Base-by-base conservation (phyloP, 2,888 invertebrate species). In the Parnassius apollo region DNA sequence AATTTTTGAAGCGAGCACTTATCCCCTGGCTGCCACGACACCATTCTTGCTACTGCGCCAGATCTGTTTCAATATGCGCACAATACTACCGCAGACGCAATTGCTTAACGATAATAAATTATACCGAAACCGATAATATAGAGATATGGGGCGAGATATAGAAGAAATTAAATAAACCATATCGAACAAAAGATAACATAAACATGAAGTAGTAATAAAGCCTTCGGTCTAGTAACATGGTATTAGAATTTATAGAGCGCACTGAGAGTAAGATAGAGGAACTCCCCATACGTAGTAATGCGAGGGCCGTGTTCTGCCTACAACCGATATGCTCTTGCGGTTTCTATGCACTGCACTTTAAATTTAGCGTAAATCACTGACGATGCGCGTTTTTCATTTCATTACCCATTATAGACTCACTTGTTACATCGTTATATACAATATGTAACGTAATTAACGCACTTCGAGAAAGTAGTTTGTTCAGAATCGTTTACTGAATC, bases 281-380 rank as follows among this genome's bases (percentile, higher is more conserved):
- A 80, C 76, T 73, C 74, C 67, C 74, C 74, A 79, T 81, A 81
- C 78, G 81, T 82, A 69, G 69, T 70, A 83, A 84, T 82, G 84
- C 81, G 71, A 64, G 75, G 75, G 74, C 81, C 83, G 75, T 86
- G 86, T 88, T 80, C 76, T 69, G 78, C 75, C 77, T 69, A 70
- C 78, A 74, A 72, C 78, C 77, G 85, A 84, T 84, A 85, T 76
- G 77, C 80, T 86, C 85, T 87, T 91, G 90, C 82, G 90, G 91
- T 90, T 90, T 86, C 81, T 81, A 79, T 81, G 78, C 81, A 75
- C 76, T 81, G 79, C 76, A 79, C 81, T 77, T 68, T 67, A 66
- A 25, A 69, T 60, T 42, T 77, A 81, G 77, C 66, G 9, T 55
- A 73, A 79, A 68, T 46, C 48, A 65, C 1, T 46, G 70, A 62